Percentiles rank a stretch among this genome's conserved stretches.
Evolutionary conservation across 35 echinoderm and acorn worm genomes (phyloP).

Genomic region (Apostichopus californicus): DNA sequence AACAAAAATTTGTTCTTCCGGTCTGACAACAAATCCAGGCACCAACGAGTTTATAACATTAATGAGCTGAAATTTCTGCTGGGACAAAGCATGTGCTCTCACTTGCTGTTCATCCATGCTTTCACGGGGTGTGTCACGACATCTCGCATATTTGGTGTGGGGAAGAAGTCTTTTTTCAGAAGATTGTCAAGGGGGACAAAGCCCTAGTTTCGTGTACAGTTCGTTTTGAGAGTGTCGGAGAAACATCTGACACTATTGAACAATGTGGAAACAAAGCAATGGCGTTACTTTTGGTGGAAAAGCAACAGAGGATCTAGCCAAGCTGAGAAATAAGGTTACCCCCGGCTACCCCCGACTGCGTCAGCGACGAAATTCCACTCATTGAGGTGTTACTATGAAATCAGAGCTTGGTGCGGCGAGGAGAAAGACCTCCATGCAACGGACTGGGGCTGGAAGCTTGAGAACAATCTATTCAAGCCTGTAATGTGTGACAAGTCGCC

Average conservation of each 20-base stretch:
- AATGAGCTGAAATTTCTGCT: no score
- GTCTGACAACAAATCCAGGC: no score
- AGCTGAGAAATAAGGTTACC: no score
- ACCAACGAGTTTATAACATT: no score
- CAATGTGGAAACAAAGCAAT: conserved; percentile 18
- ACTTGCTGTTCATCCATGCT: conserved; percentile 25
- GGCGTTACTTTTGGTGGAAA: conserved; percentile 40
- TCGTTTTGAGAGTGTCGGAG: conserved; percentile 8
- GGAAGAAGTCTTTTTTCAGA: conserved; percentile 64
- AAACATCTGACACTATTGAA: not conserved
- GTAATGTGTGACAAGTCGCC: conserved; percentile 20
- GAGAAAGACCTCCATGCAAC: not conserved
- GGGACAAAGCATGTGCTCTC: no score
- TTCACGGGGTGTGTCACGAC: conserved; percentile 72
- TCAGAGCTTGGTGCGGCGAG: conserved; percentile 42
- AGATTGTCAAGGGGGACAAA: conserved; percentile 37
- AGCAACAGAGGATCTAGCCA: not conserved
- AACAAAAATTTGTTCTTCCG: not conserved
- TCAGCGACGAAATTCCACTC: conserved; percentile 56
- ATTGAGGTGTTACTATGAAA: conserved; percentile 35
- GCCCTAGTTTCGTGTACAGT: not conserved
- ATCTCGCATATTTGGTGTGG: conserved; percentile 52
- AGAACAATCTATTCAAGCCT: not conserved
- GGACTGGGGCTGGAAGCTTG: conserved; percentile 58
- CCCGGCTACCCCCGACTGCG: conserved; percentile 45